A percentile compares a stretch with the other conserved stretches of the same genome.
These are phyloP conservation scores for Globodera ellingtonae DNA, from an alignment of 1,140 invertebrate species.

Conservation along the genomic window DNA sequence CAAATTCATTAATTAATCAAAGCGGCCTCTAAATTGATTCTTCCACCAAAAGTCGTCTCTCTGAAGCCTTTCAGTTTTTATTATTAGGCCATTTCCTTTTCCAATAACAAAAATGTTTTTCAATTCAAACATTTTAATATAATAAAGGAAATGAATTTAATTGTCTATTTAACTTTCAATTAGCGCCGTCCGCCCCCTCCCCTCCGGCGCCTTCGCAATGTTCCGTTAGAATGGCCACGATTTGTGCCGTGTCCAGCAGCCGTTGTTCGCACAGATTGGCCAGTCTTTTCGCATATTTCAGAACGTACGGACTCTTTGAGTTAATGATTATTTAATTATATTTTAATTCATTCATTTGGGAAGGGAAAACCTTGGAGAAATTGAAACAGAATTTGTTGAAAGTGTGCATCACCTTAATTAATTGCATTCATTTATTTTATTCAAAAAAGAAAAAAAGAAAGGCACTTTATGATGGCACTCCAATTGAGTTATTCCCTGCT, in stretches of 20 bases:
- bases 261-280: slow-evolving; percentile 68
- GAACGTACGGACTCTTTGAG: slow-evolving; percentile 66
- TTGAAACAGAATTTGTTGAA: slow-evolving; percentile 54
- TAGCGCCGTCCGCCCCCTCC: no score
- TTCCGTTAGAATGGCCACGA: slow-evolving; percentile 40
- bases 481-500: slow-evolving; percentile 26
- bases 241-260: slow-evolving; percentile 20
- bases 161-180: no score
- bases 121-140: no score
- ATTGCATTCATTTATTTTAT: neutral
- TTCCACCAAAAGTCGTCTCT: no score
- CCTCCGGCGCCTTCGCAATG: neutral
- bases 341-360: neutral
- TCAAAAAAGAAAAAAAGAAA: no score
- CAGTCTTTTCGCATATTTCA: slow-evolving; percentile 67
- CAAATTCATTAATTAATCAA: no score
- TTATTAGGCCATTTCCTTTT: no score
- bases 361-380: slow-evolving; percentile 38
- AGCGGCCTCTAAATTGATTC: no score
- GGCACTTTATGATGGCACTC: slow-evolving; percentile 56
- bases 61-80: no score
- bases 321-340: slow-evolving; percentile 3
- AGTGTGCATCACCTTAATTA: slow-evolving; percentile 29
- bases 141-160: no score
- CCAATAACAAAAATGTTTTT: no score